Conservation (phyloP, 2,888 invertebrate species). For the Cordylochernes scorpioides region DNA sequence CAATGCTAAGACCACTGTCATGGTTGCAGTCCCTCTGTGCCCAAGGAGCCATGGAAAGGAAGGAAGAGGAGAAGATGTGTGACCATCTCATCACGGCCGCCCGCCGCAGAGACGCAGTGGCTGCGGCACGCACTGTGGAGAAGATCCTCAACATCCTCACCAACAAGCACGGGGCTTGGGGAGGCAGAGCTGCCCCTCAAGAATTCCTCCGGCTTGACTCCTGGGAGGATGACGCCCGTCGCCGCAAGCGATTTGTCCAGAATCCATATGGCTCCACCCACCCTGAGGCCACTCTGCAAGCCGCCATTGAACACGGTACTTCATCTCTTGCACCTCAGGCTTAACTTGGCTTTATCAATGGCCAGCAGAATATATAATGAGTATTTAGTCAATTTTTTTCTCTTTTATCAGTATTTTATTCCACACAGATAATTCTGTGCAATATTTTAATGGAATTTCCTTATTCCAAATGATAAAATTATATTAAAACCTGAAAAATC, state of each 20-base stretch:
- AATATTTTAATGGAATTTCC: no score
- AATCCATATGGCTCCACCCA: slow-evolving; percentile 46
- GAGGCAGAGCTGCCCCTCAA: slow-evolving; percentile 4
- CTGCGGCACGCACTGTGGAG: slow-evolving; percentile 67
- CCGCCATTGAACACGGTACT: slow-evolving; percentile 46
- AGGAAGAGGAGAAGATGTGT: slow-evolving; percentile 87
- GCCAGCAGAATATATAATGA: no score
- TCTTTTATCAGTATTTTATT: no score
- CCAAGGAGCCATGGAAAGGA: slow-evolving; percentile 56
- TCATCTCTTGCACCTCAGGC: no score
- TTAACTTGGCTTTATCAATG: no score
- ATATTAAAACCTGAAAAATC: no score
- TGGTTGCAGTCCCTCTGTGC: slow-evolving; percentile 55
- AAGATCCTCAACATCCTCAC: slow-evolving; percentile 70
- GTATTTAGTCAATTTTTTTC: no score
- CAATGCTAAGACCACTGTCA: no score
- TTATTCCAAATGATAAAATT: no score
- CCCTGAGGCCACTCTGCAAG: slow-evolving; percentile 27
- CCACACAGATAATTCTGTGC: no score
- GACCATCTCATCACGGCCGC: slow-evolving; percentile 91
- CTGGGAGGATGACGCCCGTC: slow-evolving; percentile 95
- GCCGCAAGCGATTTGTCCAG: slow-evolving; percentile 77
- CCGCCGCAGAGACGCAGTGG: slow-evolving; percentile 64
- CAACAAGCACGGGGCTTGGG: slow-evolving; percentile 37
- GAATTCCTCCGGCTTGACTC: slow-evolving; percentile 87